These are phyloP conservation scores for Hedya salicella DNA, from an alignment of 2,888 invertebrate species.

Conservation along the genomic window DNA sequence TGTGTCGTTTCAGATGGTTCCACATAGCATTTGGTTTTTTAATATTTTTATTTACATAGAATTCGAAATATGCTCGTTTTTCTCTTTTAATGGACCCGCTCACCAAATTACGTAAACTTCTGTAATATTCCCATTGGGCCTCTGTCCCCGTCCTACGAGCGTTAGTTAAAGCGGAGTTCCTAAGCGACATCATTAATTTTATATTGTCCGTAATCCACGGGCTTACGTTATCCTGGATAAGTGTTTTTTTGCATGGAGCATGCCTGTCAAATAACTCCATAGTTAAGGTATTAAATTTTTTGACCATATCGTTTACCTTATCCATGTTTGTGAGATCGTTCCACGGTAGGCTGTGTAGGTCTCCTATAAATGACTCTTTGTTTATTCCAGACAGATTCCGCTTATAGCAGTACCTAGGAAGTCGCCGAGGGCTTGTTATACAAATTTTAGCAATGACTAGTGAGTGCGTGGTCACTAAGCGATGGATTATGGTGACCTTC, in stretches of 20 bases:
- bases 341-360: constrained; percentile 2
- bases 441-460: not conserved
- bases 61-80: constrained; percentile 15
- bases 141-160: not conserved
- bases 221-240: not conserved
- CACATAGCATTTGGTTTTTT: constrained; percentile 4
- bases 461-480: constrained; percentile 14
- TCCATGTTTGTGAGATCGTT: not conserved
- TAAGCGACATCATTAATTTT: constrained; percentile 2
- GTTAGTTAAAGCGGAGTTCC: not conserved
- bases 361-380: not conserved
- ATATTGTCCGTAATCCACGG: constrained; percentile 19
- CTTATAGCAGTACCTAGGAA: not conserved
- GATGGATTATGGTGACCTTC: constrained; percentile 6
- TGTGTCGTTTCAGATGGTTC: constrained; percentile 5
- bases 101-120: constrained; percentile 2
- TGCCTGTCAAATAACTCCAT: constrained; percentile 3
- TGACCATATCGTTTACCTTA: not conserved
- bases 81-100: not conserved
- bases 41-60: constrained; percentile 8
- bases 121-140: constrained; percentile 1
- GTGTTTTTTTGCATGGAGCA: not conserved
- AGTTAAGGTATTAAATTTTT: not conserved
- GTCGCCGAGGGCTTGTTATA: not conserved
- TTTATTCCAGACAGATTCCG: not conserved